Evolutionary conservation across 2,888 invertebrate species (phyloP), one percentile per base, ranked within the genome.

Genomic region (Conistra vaccinii): DNA sequence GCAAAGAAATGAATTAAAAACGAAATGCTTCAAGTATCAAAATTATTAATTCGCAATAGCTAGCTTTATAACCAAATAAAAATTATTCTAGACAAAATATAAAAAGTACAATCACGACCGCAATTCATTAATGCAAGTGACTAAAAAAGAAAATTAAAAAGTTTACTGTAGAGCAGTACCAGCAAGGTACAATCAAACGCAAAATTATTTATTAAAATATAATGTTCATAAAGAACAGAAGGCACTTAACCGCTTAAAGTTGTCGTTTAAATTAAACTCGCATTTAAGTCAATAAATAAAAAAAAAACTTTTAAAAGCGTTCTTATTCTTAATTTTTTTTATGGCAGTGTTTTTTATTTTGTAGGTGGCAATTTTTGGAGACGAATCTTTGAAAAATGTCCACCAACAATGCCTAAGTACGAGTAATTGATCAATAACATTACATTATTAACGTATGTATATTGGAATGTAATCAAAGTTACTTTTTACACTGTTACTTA

Each of bases 401-500:
- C 93, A 93, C 92, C 94, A 81, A 85, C 89, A 91, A 91, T 91
- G 85, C 88, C 92, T 94, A 95, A 95, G 93, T 95, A 95, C 94
- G 91, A 95, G 93, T 95, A 95, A 95, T 95, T 95, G 94, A 93
- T 95, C 93, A 85, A 82, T 84, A 85, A 87, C 78, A 78, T 87
- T 82, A 87, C 69, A 81, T 70, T 82, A 80, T 73, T 77, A 84
- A 76, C 74, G 73, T 87, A 82, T 86, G 82, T 82, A 74, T 86
- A 87, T 85, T 87, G 85, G 88, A 85, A 88, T 86, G 87, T 88
- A 83, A 83, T 87, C 80, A 87, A 81, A 86, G 76, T 81, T 81
- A 83, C 71, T 84, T 87, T 88, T 85, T 85, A 87, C 83, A 88
- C 81, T 75, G 80, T 77, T 80, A 26, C 68, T 74, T 83, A 79